Percentiles rank a stretch among this genome's conserved stretches.
Evolutionary conservation across 2,113 vertebrate species (phyloP).

Genomic region (Emydura subglobosa): DNA sequence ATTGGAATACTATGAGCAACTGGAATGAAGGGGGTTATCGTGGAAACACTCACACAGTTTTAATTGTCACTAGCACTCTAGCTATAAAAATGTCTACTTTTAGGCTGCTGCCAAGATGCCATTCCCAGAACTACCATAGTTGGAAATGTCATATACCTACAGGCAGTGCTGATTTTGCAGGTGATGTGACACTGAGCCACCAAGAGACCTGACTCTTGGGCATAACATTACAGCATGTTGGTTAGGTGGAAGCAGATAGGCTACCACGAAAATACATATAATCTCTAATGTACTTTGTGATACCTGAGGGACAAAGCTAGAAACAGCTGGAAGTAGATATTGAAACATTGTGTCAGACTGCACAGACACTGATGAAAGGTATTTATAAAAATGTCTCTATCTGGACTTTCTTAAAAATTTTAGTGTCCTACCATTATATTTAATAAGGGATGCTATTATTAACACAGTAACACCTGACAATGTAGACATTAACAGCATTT

Average conservation of each 20-base stretch:
- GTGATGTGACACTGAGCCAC: not conserved
- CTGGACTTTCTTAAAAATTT: slow-evolving; percentile 17
- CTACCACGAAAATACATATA: not conserved
- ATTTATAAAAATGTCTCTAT: not conserved
- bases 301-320: not conserved
- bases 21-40: not conserved
- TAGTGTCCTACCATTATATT: not conserved
- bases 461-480: not conserved
- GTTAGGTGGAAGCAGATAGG: not conserved
- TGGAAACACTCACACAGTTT: not conserved
- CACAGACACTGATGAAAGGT: slow-evolving; percentile 5
- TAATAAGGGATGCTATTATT: slow-evolving; percentile 23
- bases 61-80: not conserved
- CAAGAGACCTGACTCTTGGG: not conserved
- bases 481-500: slow-evolving; percentile 58
- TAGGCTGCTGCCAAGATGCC: not conserved
- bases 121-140: not conserved
- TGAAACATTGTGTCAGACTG: slow-evolving; percentile 12
- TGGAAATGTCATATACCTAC: not conserved
- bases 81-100: not conserved
- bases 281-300: not conserved
- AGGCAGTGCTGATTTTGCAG: not conserved
- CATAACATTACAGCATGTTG: not conserved
- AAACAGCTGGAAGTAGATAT: not conserved
- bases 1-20: not conserved